phyloP scores from a whole-genome alignment of 2,797 vertebrate species.

The Pseudochaenichthys georgianus region DNA sequence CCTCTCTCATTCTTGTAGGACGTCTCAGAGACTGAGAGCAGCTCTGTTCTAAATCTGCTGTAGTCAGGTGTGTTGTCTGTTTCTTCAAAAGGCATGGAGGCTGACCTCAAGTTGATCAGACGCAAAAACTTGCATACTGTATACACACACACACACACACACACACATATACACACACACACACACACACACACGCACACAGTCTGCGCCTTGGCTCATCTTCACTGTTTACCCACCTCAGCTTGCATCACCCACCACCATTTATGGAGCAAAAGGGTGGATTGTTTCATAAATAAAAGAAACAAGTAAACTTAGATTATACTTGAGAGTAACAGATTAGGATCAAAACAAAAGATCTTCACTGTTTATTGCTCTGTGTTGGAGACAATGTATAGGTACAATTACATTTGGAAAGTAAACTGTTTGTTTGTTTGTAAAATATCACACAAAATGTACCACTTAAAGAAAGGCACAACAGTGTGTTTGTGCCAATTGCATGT shows the following conservation, averaged over 20 bases:
- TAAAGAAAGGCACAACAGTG: background rate
- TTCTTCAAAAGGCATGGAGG: constrained; percentile 83
- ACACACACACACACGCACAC: constrained; percentile 36
- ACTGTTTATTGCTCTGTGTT: constrained; percentile 33
- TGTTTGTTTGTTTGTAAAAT: background rate
- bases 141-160: constrained; percentile 26
- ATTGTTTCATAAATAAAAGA: constrained; percentile 19
- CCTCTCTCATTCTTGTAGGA: constrained; percentile 86
- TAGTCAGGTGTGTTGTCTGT: constrained; percentile 88
- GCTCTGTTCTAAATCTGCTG: constrained; percentile 85
- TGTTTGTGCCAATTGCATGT: background rate
- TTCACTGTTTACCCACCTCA: constrained; percentile 60
- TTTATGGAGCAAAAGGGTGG: constrained; percentile 24
- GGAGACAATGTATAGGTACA: constrained; percentile 4
- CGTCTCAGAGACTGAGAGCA: constrained; percentile 86
- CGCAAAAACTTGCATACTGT: constrained; percentile 49
- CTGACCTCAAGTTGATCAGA: constrained; percentile 65
- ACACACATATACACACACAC: constrained; percentile 24
- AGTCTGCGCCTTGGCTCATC: constrained; percentile 56
- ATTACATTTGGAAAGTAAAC: background rate
- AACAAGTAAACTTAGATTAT: background rate
- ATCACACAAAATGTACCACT: background rate
- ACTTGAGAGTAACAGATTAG: background rate
- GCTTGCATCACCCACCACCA: constrained; percentile 46
- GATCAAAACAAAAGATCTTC: constrained; percentile 16